These are phyloP conservation scores for Phalacrocorax aristotelis DNA, from an alignment of 2,113 vertebrate genomes.

Conservation along the genomic window DNA sequence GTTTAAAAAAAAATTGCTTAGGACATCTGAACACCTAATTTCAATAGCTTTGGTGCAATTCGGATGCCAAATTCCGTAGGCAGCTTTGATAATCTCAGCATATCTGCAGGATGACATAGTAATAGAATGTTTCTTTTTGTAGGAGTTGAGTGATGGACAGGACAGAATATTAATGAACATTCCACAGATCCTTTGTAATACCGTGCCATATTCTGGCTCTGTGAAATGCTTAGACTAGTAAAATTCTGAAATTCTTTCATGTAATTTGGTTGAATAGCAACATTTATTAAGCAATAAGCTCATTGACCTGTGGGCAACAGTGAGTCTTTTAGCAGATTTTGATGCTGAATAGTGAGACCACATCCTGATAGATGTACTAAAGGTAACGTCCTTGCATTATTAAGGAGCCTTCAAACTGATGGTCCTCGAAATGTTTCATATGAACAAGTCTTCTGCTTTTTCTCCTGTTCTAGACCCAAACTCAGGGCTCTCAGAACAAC, in stretches of 20 bases:
- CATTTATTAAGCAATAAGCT: background rate
- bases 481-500: background rate
- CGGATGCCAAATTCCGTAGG: background rate
- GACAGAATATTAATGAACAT: background rate
- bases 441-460: background rate
- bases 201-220: background rate
- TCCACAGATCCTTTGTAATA: background rate
- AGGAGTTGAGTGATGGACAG: background rate
- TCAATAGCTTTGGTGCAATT: background rate
- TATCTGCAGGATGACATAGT: background rate
- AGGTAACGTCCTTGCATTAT: background rate
- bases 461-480: background rate
- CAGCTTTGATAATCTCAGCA: background rate
- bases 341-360: background rate
- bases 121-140: background rate
- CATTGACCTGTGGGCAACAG: background rate
- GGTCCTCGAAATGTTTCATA: background rate
- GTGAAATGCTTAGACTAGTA: background rate
- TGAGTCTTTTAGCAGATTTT: background rate
- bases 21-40: background rate
- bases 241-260: background rate
- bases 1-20: background rate
- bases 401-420: background rate
- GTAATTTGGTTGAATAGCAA: background rate
- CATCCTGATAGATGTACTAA: background rate